phyloP scores from a whole-genome alignment of 2,113 vertebrate species.

The Forbesichthys agassizii region DNA sequence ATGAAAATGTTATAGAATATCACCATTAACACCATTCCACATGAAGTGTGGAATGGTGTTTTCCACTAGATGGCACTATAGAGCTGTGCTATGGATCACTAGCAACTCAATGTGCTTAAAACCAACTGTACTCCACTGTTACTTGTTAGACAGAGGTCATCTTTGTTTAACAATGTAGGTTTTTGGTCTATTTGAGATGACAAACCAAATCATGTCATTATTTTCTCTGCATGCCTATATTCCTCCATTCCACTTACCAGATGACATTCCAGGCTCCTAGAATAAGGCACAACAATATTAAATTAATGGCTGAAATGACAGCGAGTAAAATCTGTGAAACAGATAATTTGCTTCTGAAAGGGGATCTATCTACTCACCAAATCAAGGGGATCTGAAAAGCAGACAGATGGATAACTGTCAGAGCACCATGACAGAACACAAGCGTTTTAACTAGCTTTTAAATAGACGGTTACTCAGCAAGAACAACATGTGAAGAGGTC shows the following conservation, averaged over 20 bases:
- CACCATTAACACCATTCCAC: no score
- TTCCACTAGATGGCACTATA: conserved; percentile 74
- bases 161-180: not conserved
- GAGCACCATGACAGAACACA: not conserved
- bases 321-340: not conserved
- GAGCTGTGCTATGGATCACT: conserved; percentile 20
- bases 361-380: conserved; percentile 63
- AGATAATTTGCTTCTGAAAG: not conserved
- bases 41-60: not conserved
- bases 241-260: conserved; percentile 61
- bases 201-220: not conserved
- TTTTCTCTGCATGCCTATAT: conserved; percentile 8
- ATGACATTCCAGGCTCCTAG: conserved; percentile 76
- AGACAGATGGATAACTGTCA: conserved; percentile 18
- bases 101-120: not conserved
- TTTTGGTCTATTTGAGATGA: not conserved
- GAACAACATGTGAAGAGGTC: no score
- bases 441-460: not conserved
- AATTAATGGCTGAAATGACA: not conserved
- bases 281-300: conserved; percentile 3
- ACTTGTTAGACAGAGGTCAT: not conserved
- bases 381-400: conserved; percentile 70
- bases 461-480: not conserved
- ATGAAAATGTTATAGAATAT: not conserved
- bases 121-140: not conserved